Evolutionary conservation across 2,888 invertebrate species (phyloP), one percentile per base, ranked within the genome.

Genomic region (Cancer borealis): DNA sequence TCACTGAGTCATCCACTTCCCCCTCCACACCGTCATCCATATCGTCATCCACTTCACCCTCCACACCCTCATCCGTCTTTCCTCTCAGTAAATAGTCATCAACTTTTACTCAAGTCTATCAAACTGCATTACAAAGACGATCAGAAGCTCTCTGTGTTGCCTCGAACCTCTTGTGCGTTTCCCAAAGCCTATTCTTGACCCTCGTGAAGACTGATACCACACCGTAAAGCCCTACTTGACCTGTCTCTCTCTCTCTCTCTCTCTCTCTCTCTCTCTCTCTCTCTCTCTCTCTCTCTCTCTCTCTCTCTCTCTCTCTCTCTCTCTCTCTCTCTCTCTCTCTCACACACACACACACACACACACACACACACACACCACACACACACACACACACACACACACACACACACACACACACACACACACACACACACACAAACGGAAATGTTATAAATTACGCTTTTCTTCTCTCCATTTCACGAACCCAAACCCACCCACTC

Each of bases 351-450:
- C 49, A 49, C 14, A 21, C 5, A 14, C n/a, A 14, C 17, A 66
- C 66, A 66, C 66, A 66, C 60, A 17, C 60, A 60, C 60, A 60
- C 17, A 60, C 60, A 17, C 17, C n/a, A 17, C 60, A 17, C 60
- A 60, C 60, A 60, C 60, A 60, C 60, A 60, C 60, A 21, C 3
- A 21, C 66, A 66, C 66, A 66, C 66, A 66, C 66, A 66, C 66
- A 66, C 66, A 66, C 66, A 66, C 66, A 66, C 66, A 66, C 66
- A 66, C 66, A 79, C 79, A 79, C 79, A 79, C 26, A 79, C 79
- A 79, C 79, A 79, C 79, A 79, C 79, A 79, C 79, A 79, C 79
- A 79, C 79, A 79, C 79, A 79, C 79, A 30, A 30, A 79, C 30
- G 30, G 79, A 30, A 30, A 26, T 8, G 79, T 30, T 79, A 30